These are phyloP conservation scores for Himalopsyche phryganea DNA, from an alignment of 1,140 invertebrate genomes.

Conservation along the genomic window DNA sequence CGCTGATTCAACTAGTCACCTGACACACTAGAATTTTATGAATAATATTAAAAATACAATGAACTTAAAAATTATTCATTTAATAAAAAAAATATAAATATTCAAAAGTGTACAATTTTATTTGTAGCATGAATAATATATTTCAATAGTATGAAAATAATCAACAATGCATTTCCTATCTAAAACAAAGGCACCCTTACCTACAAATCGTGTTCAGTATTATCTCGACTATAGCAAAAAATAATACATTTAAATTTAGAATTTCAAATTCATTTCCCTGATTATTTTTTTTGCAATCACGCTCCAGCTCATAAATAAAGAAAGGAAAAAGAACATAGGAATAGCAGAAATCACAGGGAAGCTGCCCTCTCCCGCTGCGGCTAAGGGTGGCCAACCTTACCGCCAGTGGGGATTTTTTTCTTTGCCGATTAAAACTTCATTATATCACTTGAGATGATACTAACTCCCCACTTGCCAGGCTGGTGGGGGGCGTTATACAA, in stretches of 20 bases:
- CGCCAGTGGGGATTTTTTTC: constrained; percentile 34
- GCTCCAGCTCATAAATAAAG: constrained; percentile 30
- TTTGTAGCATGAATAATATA: too few species aligned
- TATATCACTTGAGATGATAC: constrained; percentile 37
- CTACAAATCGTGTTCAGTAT: too few species aligned
- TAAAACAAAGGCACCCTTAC: too few species aligned
- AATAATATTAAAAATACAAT: too few species aligned
- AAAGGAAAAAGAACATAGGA: constrained; percentile 17
- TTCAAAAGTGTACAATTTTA: too few species aligned
- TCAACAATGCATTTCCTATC: too few species aligned
- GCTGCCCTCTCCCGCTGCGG: constrained; percentile 10
- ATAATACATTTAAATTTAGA: background rate
- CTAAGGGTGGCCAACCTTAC: constrained; percentile 3
- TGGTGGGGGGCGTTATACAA: background rate
- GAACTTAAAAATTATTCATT: too few species aligned
- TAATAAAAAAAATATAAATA: too few species aligned
- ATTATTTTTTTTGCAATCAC: constrained; percentile 24
- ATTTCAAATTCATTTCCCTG: constrained; percentile 3
- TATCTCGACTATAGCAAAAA: background rate
- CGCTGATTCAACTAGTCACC: too few species aligned
- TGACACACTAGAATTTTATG: too few species aligned
- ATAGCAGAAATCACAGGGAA: constrained; percentile 25
- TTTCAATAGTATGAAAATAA: too few species aligned
- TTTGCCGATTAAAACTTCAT: constrained; percentile 38
- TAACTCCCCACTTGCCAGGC: constrained; percentile 5